Evolutionary conservation across 2,113 vertebrate species (phyloP).

Genomic region (Pogonocichla stellata): DNA sequence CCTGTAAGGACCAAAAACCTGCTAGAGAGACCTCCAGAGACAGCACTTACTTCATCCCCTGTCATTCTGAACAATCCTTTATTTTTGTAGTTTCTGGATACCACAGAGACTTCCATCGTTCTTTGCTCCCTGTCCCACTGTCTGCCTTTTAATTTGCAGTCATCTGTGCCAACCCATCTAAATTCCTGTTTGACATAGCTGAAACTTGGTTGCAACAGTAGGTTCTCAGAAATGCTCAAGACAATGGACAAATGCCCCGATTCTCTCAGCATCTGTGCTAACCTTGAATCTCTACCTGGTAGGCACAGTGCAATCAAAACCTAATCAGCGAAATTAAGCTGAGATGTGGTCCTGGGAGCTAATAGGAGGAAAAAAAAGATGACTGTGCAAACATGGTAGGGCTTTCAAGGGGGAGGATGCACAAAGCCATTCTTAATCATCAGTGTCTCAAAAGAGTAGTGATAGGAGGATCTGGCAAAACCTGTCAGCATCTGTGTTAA

Average conservation of each 20-base stretch:
- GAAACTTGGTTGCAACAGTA: background rate
- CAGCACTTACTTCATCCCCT: background rate
- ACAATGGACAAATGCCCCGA: background rate
- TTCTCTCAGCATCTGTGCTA: conserved; percentile 18
- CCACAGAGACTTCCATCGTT: background rate
- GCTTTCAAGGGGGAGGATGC: background rate
- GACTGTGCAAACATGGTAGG: background rate
- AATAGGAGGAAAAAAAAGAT: background rate
- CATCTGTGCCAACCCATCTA: background rate
- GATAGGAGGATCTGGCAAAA: background rate
- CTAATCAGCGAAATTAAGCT: conserved; percentile 51
- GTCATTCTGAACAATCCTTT: background rate
- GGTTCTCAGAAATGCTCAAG: background rate
- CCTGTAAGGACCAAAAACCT: background rate
- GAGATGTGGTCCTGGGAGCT: conserved; percentile 29
- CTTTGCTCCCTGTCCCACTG: background rate
- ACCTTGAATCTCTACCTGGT: conserved; percentile 16
- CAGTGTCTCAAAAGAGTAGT: background rate
- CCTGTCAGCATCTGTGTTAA: conserved; percentile 29
- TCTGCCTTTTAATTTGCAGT: background rate
- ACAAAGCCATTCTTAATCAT: conserved; percentile 17
- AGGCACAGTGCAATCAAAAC: conserved; percentile 46
- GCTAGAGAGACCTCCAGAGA: background rate
- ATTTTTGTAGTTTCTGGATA: background rate
- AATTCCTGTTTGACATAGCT: background rate